These are phyloP conservation scores for Muraenolepis orangiensis DNA, from an alignment of 2,797 vertebrate genomes.

Conservation along the genomic window DNA sequence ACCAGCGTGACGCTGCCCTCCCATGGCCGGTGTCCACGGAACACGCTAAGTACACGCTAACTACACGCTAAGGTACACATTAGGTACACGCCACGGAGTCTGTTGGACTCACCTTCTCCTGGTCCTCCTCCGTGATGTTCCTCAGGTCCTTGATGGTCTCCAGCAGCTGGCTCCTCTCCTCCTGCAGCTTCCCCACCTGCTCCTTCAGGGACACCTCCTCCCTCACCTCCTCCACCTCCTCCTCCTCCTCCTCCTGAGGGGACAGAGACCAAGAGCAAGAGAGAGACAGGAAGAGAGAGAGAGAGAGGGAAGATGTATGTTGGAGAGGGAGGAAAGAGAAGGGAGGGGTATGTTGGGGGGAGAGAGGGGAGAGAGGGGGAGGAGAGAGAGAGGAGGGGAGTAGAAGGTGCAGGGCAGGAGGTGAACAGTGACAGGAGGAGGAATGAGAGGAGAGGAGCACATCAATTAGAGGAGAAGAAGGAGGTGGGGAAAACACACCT, in stretches of 20 bases:
- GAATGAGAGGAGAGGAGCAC: background rate
- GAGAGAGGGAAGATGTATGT: background rate
- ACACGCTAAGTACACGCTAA: too few relatives aligned
- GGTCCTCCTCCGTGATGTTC: conserved; percentile 70
- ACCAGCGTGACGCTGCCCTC: too few relatives aligned
- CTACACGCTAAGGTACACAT: too few relatives aligned
- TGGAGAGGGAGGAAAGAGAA: background rate
- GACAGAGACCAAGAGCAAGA: conserved; percentile 28
- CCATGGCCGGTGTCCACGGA: too few relatives aligned
- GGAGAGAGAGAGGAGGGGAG: background rate
- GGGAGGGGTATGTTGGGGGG: background rate
- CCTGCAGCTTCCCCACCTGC: conserved; percentile 72
- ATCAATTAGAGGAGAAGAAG: background rate
- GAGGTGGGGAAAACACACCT: background rate
- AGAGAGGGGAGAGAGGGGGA: background rate
- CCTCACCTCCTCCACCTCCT: conserved; percentile 63
- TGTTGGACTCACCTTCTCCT: too few relatives aligned
- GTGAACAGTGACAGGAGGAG: too few relatives aligned
- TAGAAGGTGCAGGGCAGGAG: background rate
- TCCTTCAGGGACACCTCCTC: conserved; percentile 57
- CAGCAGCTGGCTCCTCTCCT: conserved; percentile 75
- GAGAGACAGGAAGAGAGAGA: conserved; percentile 20
- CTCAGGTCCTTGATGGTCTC: conserved; percentile 76
- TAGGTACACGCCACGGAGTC: too few relatives aligned
- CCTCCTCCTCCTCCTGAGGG: conserved; percentile 70